Evolutionary conservation across 2,113 vertebrate species (phyloP).

Genomic region (Dicerorhinus sumatrensis): DNA sequence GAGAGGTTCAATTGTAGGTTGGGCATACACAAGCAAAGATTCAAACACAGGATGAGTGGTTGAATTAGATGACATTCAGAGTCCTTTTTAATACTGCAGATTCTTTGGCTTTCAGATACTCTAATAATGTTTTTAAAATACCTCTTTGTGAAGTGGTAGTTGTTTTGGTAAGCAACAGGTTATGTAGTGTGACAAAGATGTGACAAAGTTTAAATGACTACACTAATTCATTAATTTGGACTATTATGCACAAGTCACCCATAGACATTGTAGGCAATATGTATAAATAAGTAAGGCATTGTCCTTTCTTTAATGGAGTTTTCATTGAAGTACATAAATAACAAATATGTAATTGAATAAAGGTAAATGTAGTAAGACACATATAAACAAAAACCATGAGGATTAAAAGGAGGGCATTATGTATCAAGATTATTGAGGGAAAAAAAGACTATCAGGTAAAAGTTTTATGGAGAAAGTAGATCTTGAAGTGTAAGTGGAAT

Average conservation of each 20-base stretch:
- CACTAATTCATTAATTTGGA: background rate
- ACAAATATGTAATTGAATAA: background rate
- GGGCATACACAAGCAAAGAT: background rate
- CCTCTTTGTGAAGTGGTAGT: background rate
- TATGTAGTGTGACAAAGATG: background rate
- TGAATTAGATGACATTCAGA: background rate
- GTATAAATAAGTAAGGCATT: background rate
- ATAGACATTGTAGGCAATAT: background rate
- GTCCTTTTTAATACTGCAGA: background rate
- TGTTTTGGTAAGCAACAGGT: background rate
- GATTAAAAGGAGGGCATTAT: background rate
- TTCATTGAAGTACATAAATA: background rate
- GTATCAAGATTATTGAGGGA: background rate
- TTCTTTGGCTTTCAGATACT: background rate
- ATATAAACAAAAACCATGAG: background rate
- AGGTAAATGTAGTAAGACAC: background rate
- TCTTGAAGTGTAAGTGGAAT: background rate
- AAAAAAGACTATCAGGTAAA: background rate
- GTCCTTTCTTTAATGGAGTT: background rate
- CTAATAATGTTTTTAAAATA: background rate
- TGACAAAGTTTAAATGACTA: background rate
- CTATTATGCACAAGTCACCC: background rate
- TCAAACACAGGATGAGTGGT: background rate
- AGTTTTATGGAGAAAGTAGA: background rate
- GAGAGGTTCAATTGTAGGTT: background rate